Percentiles rank a stretch among this genome's conserved stretches.
phyloP scores from a whole-genome alignment of 2,113 vertebrate genomes.

The Aramus guarauna region DNA sequence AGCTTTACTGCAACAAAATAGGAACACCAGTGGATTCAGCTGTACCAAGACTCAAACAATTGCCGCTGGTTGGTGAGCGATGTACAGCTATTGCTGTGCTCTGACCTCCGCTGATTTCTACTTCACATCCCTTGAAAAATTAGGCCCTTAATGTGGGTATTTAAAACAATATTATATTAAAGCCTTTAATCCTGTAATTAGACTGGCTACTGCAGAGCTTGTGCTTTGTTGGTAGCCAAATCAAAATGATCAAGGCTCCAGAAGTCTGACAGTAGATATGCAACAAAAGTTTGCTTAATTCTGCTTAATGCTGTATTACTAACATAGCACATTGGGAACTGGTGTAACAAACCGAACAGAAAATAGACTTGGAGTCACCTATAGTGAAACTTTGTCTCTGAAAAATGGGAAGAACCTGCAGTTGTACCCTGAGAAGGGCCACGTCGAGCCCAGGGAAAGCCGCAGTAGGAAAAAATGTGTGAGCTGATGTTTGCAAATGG shows the following conservation, averaged over 20 bases:
- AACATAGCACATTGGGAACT: background rate
- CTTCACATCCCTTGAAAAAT: background rate
- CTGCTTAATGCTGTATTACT: background rate
- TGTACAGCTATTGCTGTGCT: background rate
- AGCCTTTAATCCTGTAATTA: background rate
- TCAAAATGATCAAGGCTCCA: background rate
- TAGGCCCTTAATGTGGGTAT: background rate
- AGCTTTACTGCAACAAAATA: background rate
- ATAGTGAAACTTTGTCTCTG: background rate
- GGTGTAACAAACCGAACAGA: background rate
- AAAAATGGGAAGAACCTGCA: background rate
- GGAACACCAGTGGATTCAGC: background rate
- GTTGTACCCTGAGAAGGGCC: background rate
- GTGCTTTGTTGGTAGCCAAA: background rate
- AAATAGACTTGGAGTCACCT: background rate
- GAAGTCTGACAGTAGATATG: background rate
- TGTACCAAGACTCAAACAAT: background rate
- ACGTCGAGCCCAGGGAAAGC: accelerated
- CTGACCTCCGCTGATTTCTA: background rate
- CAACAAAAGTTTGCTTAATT: background rate
- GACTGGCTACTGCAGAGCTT: background rate
- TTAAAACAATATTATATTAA: background rate
- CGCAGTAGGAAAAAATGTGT: accelerated
- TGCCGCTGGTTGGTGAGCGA: accelerated
- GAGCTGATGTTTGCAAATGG: background rate